Evolutionary conservation across 2,888 invertebrate genomes (phyloP).

Genomic region (Ephialtes manifestator): DNA sequence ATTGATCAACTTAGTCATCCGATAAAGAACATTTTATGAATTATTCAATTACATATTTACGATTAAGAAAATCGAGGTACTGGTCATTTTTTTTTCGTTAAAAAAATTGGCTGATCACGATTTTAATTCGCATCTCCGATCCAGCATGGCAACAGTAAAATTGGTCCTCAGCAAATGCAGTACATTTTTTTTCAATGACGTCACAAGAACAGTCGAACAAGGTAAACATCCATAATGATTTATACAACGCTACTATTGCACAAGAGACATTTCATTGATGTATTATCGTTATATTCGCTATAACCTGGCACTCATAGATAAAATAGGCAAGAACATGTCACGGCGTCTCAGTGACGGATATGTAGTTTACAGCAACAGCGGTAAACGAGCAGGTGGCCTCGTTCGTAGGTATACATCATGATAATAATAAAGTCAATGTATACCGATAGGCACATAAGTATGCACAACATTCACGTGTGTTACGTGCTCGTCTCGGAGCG

Average conservation of each 20-base stretch:
- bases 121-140: too few species aligned
- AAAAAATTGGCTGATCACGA: too few species aligned
- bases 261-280: conserved; percentile 18
- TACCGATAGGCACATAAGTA: conserved; percentile 10
- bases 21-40: too few species aligned
- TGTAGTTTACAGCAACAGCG: conserved; percentile 15
- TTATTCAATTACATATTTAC: too few species aligned
- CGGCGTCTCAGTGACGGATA: conserved; percentile 22
- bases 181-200: background rate
- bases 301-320: conserved; percentile 9
- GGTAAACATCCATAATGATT: background rate
- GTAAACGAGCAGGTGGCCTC: conserved; percentile 40
- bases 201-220: background rate
- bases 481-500: conserved; percentile 13
- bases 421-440: conserved; percentile 19
- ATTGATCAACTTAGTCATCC: too few species aligned
- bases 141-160: background rate
- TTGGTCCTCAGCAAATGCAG: background rate
- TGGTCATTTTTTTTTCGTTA: too few species aligned
- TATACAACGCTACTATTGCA: conserved; percentile 4
- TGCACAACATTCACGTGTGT: background rate
- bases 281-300: conserved; percentile 1
- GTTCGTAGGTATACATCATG: conserved; percentile 14
- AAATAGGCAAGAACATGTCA: background rate
- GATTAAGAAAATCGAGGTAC: too few species aligned